A percentile compares a stretch with the other conserved stretches of the same genome.
Evolutionary conservation across 2,113 vertebrate genomes (phyloP).

Genomic region (Bombycilla garrulus): DNA sequence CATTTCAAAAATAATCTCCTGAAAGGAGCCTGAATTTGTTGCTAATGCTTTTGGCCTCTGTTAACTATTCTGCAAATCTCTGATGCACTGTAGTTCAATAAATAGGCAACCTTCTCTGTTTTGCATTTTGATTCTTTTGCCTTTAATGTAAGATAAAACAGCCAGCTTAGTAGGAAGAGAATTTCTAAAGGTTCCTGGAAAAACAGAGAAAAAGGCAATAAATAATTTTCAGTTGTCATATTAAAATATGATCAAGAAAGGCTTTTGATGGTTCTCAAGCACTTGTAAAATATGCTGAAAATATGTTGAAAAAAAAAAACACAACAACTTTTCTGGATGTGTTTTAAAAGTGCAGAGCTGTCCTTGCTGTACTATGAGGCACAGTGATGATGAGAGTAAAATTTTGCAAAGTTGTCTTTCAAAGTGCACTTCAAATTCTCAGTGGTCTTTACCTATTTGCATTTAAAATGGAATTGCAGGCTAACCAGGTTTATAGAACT

Average conservation of each 20-base stretch:
- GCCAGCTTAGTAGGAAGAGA: not conserved
- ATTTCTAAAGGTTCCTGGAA: not conserved
- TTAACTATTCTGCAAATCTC: constrained; percentile 11
- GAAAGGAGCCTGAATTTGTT: not conserved
- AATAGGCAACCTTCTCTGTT: not conserved
- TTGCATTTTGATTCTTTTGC: not conserved
- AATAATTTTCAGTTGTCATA: not conserved
- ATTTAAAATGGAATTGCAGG: not conserved
- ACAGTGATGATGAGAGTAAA: not conserved
- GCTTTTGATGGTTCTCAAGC: not conserved
- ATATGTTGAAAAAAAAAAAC: not conserved
- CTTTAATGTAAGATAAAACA: constrained; percentile 18
- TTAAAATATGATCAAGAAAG: not conserved
- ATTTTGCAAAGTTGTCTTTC: not conserved
- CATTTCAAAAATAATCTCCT: not conserved
- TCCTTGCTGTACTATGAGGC: not conserved
- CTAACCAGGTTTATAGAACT: not conserved
- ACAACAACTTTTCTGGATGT: not conserved
- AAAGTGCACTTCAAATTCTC: not conserved
- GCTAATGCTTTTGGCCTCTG: not conserved
- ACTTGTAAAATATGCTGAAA: not conserved
- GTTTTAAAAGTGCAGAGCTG: not conserved
- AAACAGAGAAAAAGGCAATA: not conserved
- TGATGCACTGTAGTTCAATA: not conserved
- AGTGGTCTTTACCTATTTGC: not conserved